A percentile compares a stretch with the other conserved stretches of the same genome.
Conservation (phyloP, 2,113 vertebrate genomes). For the Chloebia gouldiae region DNA sequence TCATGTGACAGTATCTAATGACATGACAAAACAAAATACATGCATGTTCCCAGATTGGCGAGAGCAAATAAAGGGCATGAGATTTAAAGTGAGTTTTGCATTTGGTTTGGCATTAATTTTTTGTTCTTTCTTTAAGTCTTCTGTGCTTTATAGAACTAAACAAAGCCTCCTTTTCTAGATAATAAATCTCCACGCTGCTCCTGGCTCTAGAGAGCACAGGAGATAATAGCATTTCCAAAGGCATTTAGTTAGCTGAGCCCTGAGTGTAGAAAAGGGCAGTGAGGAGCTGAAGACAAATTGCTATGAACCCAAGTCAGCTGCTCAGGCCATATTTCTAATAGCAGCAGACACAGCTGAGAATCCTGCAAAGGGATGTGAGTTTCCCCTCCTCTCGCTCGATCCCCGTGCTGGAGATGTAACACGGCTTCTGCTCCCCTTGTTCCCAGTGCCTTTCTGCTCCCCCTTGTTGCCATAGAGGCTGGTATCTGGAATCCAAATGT, state of each 20-base stretch:
- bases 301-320: constrained; percentile 28
- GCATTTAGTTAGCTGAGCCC: constrained; percentile 30
- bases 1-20: not conserved
- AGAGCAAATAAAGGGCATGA: not conserved
- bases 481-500: not conserved
- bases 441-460: constrained; percentile 2
- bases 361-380: not conserved
- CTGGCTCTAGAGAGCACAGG: constrained; percentile 16
- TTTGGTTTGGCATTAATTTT: not conserved
- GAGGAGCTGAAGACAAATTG: constrained; percentile 50
- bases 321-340: constrained; percentile 33
- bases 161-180: constrained; percentile 32
- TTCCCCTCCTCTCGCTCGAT: not conserved
- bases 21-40: not conserved
- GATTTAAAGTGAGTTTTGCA: not conserved
- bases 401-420: not conserved
- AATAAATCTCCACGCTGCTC: constrained; percentile 18
- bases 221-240: constrained; percentile 62
- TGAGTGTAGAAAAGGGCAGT: constrained; percentile 29
- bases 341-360: constrained; percentile 56
- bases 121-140: not conserved
- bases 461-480: constrained; percentile 22
- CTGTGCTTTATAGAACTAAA: constrained; percentile 24
- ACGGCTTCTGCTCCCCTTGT: not conserved
- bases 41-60: not conserved